Evolutionary conservation across 2,113 vertebrate species (phyloP).

Genomic region (Cyphomyrus discorhynchus): DNA sequence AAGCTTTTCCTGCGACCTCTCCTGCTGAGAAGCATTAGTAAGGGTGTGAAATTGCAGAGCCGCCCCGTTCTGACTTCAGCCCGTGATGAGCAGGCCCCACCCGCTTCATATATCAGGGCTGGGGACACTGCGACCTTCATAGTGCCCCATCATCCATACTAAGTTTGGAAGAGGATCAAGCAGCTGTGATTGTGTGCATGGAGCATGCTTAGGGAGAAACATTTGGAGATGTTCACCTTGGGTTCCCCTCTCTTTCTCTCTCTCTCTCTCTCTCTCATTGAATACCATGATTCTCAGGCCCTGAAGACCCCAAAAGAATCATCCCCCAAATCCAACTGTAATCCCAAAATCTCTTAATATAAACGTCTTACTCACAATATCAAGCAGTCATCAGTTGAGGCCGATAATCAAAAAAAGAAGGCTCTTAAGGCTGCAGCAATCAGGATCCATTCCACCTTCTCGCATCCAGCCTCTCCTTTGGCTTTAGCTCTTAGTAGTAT

Average conservation of each 20-base stretch:
- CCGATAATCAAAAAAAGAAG: not conserved
- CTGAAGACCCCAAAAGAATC: not conserved
- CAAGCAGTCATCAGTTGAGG: not conserved
- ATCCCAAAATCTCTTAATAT: not conserved
- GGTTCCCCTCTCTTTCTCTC: not conserved
- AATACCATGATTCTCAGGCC: not conserved
- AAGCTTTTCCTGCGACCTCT: constrained; percentile 54
- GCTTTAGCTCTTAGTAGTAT: not conserved
- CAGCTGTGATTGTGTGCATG: constrained; percentile 44
- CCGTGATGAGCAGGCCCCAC: constrained; percentile 43
- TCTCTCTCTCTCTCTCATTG: constrained; percentile 9
- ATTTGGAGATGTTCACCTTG: not conserved
- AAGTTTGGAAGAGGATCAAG: constrained; percentile 44
- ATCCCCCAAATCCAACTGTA: not conserved
- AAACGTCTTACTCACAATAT: not conserved
- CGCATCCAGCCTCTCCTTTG: not conserved
- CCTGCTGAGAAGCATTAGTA: constrained; percentile 47
- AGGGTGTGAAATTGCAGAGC: constrained; percentile 52
- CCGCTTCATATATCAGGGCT: constrained; percentile 48
- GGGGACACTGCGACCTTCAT: constrained; percentile 55
- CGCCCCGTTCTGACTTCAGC: constrained; percentile 38
- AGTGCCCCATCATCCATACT: constrained; percentile 51
- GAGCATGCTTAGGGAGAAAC: constrained; percentile 14
- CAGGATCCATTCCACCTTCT: not conserved
- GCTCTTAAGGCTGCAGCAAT: not conserved